Percentiles rank a stretch among this genome's conserved stretches.
phyloP scores from a whole-genome alignment of 2,797 vertebrate genomes.

The Glossophaga mutica region DNA sequence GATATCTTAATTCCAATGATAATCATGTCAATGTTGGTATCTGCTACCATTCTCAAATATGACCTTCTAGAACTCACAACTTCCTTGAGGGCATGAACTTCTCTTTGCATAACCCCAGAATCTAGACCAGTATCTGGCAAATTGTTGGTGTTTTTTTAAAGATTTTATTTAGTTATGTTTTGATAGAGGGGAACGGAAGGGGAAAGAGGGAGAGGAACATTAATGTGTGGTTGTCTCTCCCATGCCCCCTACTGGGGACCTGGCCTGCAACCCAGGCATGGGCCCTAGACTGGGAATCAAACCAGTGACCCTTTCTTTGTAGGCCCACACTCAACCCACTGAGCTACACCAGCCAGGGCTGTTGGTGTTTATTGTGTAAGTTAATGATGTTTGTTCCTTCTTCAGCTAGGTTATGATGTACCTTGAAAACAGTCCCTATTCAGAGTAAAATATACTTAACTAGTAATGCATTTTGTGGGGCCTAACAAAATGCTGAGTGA shows the following conservation, averaged over 20 bases:
- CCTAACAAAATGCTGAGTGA: constrained; percentile 30
- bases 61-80: constrained; percentile 8
- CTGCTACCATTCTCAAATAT: neutral
- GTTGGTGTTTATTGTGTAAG: neutral
- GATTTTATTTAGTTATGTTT: too few relatives aligned
- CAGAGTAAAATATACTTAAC: constrained; percentile 15
- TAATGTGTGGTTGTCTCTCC: too few relatives aligned
- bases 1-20: neutral
- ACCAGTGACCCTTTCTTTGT: too few relatives aligned
- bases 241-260: too few relatives aligned
- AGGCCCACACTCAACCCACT: too few relatives aligned
- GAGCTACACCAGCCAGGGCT: neutral
- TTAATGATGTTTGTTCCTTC: neutral
- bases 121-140: neutral
- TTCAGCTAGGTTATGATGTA: neutral
- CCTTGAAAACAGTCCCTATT: neutral
- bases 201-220: too few relatives aligned
- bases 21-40: neutral
- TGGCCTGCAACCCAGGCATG: too few relatives aligned
- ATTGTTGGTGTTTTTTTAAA: neutral
- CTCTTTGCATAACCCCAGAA: neutral
- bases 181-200: too few relatives aligned
- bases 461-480: neutral
- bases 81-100: neutral
- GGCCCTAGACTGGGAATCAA: too few relatives aligned